These are phyloP conservation scores for Proales similis DNA, from an alignment of 1,140 invertebrate genomes.

Conservation along the genomic window DNA sequence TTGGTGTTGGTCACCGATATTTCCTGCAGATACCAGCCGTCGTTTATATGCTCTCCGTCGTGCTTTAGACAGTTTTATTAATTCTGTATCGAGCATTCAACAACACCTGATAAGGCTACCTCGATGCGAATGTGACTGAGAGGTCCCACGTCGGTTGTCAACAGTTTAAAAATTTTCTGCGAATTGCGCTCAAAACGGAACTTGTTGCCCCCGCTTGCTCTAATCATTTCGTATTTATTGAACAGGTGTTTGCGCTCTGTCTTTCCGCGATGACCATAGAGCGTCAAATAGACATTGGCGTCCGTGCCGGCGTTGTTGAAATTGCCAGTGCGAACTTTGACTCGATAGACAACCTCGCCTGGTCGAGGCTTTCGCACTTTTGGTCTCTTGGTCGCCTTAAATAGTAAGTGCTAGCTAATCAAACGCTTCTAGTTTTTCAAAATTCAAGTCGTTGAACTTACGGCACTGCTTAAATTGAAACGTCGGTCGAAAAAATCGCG, in stretches of 20 bases:
- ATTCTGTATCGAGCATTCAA: background rate
- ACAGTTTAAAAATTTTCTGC: conserved; percentile 24
- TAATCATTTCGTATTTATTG: conserved; percentile 26
- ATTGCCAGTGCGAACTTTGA: conserved; percentile 28
- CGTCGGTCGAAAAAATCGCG: conserved; percentile 49
- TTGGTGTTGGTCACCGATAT: conserved; percentile 49
- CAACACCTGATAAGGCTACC: background rate
- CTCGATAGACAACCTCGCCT: conserved; percentile 2
- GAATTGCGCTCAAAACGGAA: conserved; percentile 34
- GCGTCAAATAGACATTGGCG: conserved; percentile 37
- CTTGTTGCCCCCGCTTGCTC: conserved; percentile 18
- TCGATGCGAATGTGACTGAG: conserved; percentile 21
- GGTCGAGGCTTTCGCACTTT: conserved; percentile 14
- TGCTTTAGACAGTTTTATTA: conserved; percentile 41
- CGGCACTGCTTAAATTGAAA: conserved; percentile 41
- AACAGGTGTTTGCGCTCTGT: conserved; percentile 9
- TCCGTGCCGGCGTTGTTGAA: conserved; percentile 35
- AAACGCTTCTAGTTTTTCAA: conserved; percentile 39
- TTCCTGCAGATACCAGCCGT: conserved; percentile 51
- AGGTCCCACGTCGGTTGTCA: conserved; percentile 25
- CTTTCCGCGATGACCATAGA: conserved; percentile 13
- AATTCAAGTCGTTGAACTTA: background rate
- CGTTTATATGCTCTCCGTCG: conserved; percentile 46
- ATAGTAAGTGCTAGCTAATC: background rate
- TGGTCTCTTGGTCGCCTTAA: conserved; percentile 3